phyloP scores from a whole-genome alignment of 53 echinoderm and acorn worm species.

The Glandiceps talaboti region DNA sequence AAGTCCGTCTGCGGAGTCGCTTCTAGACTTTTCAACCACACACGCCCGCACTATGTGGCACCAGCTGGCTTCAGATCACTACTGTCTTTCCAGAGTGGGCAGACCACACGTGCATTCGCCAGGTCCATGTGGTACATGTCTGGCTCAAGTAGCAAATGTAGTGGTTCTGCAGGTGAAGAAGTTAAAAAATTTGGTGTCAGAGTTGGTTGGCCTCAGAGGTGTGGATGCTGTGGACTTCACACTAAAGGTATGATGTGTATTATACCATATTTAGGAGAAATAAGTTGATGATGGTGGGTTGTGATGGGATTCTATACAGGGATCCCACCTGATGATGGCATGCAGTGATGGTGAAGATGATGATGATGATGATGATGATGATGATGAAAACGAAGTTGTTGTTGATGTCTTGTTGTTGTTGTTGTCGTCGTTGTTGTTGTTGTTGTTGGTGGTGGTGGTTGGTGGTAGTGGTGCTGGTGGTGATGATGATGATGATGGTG shows the following conservation, averaged over 20 bases:
- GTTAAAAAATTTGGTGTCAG: not conserved
- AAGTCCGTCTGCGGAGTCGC: no score
- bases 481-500: no score
- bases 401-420: no score
- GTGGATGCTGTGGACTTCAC: not conserved
- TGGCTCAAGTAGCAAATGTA: not conserved
- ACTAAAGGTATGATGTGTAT: not conserved
- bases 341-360: no score
- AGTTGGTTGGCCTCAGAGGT: not conserved
- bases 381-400: no score
- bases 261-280: no score
- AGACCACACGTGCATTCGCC: constrained; percentile 15
- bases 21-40: not conserved
- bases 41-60: not conserved
- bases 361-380: not conserved
- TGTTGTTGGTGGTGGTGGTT: no score
- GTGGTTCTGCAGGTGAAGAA: not conserved
- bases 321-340: no score
- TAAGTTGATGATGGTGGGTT: no score
- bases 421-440: no score
- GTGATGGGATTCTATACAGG: no score
- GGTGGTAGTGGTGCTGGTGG: no score
- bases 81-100: not conserved
- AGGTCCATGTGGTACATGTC: constrained; percentile 37
- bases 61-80: not conserved